Evolutionary conservation across 2,797 vertebrate species (phyloP).

Genomic region (Thalassophryne amazonica): DNA sequence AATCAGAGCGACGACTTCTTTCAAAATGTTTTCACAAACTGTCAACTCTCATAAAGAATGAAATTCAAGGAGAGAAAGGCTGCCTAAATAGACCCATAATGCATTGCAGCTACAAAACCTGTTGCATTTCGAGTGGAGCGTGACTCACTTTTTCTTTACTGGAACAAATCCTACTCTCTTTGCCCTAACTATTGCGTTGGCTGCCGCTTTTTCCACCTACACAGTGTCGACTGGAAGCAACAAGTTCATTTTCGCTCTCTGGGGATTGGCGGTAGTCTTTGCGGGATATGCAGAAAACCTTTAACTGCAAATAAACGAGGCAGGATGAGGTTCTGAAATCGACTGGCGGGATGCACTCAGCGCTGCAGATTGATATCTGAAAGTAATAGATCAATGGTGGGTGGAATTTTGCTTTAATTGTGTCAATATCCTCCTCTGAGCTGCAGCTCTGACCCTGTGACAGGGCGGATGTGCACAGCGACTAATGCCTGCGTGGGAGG

Average conservation of each 20-base stretch:
- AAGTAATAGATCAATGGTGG: conserved; percentile 30
- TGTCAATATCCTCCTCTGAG: conserved; percentile 18
- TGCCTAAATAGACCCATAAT: conserved; percentile 5
- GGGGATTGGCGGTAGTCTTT: conserved; percentile 30
- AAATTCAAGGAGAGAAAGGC: conserved; percentile 4
- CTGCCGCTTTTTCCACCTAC: conserved; percentile 27
- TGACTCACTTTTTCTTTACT: conserved; percentile 52
- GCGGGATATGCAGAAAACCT: conserved; percentile 30
- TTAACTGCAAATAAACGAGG: conserved; percentile 18
- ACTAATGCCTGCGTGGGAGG: conserved; percentile 34
- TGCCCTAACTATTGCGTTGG: neutral
- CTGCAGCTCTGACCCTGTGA: conserved; percentile 21
- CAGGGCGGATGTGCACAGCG: conserved; percentile 20
- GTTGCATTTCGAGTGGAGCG: conserved; percentile 19
- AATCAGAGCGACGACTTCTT: neutral
- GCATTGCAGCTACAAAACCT: conserved; percentile 5
- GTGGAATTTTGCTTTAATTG: conserved; percentile 45
- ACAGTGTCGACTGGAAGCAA: conserved; percentile 23
- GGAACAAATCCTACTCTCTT: conserved; percentile 22
- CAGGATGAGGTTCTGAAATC: conserved; percentile 45
- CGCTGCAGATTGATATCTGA: conserved; percentile 31
- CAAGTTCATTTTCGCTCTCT: conserved; percentile 34
- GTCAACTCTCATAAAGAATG: neutral
- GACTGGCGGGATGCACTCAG: conserved; percentile 19
- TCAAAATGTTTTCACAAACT: neutral